Base-by-base conservation (phyloP, 2,797 vertebrate species). In the Lepus oiostolus region DNA sequence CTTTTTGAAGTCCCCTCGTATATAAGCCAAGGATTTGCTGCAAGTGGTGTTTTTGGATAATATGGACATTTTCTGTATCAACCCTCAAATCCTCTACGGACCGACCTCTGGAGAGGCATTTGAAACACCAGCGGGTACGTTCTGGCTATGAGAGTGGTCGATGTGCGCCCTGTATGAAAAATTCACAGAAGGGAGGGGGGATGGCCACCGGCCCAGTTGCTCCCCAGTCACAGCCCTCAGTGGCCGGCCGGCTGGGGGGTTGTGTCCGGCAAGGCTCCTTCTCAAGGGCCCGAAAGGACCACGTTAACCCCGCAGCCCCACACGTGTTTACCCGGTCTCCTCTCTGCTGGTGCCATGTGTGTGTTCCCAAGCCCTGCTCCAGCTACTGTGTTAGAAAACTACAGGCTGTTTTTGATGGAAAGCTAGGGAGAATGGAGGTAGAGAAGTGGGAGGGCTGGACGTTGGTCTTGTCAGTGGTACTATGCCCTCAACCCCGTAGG, bases 401-500 rank as follows among this genome's bases (percentile, higher is more conserved):
- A 42, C 75, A 32, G 30, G 79, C 54, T 74, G 38, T 14, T 60
- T 52, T 32, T 9, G 76, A 65, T 83, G 77, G 62, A 28, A 83
- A 7, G 0, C 14, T 24, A 26, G 30, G 35, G 5, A 16, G 35
- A 2, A 3, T n/a, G 86, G 24, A 12, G 19, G 22, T 11, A 26
- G 65, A n/a, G 9, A 50, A n/a, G 38, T 4, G n/a, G 63, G 5
- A 70, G 65, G 28, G 8, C 5, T 1, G 54, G 4, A 4, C 16
- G 74, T 60, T 77, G 42, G 24, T 70, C 80, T 65, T 88, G 2
- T 62, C 1, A 67, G 16, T n/a, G 10, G 1, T 26, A 63, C 30
- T 9, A 4, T 7, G n/a, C 16, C 13, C 8, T 5, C 9, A 2
- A 2, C 24, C 7, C 24, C 13, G 0, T 4, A 4, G 12, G 50